Evolutionary conservation across 2,888 invertebrate species (phyloP).

Genomic region (Thysanoteuthis rhombus): DNA sequence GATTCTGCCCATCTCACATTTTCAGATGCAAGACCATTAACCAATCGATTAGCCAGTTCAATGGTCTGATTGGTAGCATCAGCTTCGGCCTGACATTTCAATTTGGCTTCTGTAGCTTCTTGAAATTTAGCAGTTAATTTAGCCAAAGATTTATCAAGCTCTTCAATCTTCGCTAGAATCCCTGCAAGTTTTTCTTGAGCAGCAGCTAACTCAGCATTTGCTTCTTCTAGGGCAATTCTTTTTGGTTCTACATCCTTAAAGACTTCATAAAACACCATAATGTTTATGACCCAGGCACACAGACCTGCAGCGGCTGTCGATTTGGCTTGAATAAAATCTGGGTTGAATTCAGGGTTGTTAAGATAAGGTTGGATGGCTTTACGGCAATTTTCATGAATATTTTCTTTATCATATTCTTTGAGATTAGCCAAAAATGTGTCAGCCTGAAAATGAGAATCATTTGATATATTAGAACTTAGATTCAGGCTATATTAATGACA

Average conservation of each 20-base stretch:
- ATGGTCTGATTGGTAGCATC: slow-evolving; percentile 94
- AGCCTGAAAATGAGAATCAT: slow-evolving; percentile 71
- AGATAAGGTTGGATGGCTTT: slow-evolving; percentile 94
- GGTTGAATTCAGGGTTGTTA: slow-evolving; percentile 92
- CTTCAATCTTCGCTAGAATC: slow-evolving; percentile 89
- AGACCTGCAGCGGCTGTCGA: slow-evolving; percentile 93
- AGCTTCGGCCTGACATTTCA: slow-evolving; percentile 92
- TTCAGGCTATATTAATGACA: too few species aligned
- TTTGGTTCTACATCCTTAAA: slow-evolving; percentile 97
- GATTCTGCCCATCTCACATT: slow-evolving; percentile 96
- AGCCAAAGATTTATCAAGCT: slow-evolving; percentile 86
- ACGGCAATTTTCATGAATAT: slow-evolving; percentile 92
- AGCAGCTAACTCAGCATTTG: slow-evolving; percentile 89
- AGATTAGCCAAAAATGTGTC: slow-evolving; percentile 88
- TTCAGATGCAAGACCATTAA: slow-evolving; percentile 94
- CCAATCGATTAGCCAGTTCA: slow-evolving; percentile 88
- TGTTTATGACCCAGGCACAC: slow-evolving; percentile 97
- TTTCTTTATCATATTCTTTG: slow-evolving; percentile 93
- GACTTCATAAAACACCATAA: slow-evolving; percentile 93
- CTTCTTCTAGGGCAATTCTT: slow-evolving; percentile 87
- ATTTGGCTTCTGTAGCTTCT: slow-evolving; percentile 83
- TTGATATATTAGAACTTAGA: too few species aligned
- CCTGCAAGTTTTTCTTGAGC: slow-evolving; percentile 87
- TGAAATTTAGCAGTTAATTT: slow-evolving; percentile 92
- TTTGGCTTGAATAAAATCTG: slow-evolving; percentile 90